Conservation (phyloP, 2,888 invertebrate genomes). For the Dione juno region DNA sequence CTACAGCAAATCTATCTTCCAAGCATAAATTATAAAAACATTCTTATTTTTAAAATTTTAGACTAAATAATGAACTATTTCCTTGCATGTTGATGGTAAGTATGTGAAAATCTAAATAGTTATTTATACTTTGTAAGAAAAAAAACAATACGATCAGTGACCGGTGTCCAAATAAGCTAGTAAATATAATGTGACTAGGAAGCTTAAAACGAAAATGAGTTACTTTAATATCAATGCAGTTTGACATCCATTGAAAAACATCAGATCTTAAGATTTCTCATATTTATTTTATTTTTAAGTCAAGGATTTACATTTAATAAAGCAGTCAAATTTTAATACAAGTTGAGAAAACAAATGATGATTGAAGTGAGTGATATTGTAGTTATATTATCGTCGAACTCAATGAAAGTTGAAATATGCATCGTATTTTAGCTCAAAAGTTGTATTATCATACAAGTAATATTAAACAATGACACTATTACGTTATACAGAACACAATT, state of each 20-base stretch:
- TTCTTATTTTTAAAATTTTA: background rate
- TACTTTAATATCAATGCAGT: constrained; percentile 26
- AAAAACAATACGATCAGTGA: no score
- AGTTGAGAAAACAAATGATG: constrained; percentile 36
- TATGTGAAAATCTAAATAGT: no score
- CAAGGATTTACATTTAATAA: constrained; percentile 40
- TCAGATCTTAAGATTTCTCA: constrained; percentile 27
- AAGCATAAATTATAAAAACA: background rate
- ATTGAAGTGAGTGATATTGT: constrained; percentile 39
- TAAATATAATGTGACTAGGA: background rate
- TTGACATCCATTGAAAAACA: constrained; percentile 9
- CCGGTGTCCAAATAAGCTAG: no score
- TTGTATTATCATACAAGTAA: constrained; percentile 42
- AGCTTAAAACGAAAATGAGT: constrained; percentile 16
- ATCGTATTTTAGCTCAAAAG: constrained; percentile 37
- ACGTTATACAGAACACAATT: constrained; percentile 41
- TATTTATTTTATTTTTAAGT: constrained; percentile 37
- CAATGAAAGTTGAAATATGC: constrained; percentile 42
- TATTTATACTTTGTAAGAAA: no score
- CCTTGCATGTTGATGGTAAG: no score
- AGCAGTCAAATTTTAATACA: constrained; percentile 40
- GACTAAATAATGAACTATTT: no score
- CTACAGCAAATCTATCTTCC: background rate
- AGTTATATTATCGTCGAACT: constrained; percentile 41
- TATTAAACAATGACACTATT: constrained; percentile 36